phyloP scores from a whole-genome alignment of 2,888 invertebrate genomes.

The Acronicta aceris region DNA sequence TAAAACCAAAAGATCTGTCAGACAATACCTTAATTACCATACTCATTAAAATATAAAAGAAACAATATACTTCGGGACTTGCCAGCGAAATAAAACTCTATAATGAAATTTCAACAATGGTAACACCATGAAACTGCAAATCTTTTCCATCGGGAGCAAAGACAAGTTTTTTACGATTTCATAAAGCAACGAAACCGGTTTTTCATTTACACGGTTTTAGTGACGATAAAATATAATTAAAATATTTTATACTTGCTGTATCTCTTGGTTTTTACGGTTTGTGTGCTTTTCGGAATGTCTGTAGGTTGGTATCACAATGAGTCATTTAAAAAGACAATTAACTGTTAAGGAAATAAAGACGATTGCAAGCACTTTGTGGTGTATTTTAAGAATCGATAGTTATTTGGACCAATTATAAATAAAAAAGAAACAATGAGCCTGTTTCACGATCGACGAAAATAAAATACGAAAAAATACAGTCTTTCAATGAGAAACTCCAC shows the following conservation, averaged over 20 bases:
- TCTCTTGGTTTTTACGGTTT: slow-evolving; percentile 82
- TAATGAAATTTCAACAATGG: slow-evolving; percentile 85
- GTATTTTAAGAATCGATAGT: too few species aligned
- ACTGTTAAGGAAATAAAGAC: too few species aligned
- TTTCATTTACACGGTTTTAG: slow-evolving; percentile 89
- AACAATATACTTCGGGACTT: slow-evolving; percentile 58
- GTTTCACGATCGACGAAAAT: too few species aligned
- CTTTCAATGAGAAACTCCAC: too few species aligned
- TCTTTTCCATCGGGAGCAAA: slow-evolving; percentile 66
- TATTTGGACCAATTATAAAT: too few species aligned
- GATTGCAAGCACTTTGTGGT: too few species aligned
- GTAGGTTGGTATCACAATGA: slow-evolving; percentile 64
- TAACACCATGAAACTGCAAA: slow-evolving; percentile 79
- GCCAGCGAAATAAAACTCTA: slow-evolving; percentile 64
- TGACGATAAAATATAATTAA: slow-evolving; percentile 89
- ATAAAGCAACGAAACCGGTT: slow-evolving; percentile 86
- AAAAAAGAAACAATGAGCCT: too few species aligned
- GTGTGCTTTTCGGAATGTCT: slow-evolving; percentile 74
- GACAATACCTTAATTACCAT: slow-evolving; percentile 55
- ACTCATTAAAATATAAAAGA: slow-evolving; percentile 51
- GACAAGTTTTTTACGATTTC: slow-evolving; percentile 88
- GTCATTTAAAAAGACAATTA: slow-evolving; percentile 9
- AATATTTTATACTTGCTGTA: slow-evolving; percentile 87
- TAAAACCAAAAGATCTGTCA: slow-evolving; percentile 30
- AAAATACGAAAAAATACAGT: too few species aligned